Evolutionary conservation across 2,888 invertebrate genomes (phyloP), one percentile per base, ranked within the genome.

Genomic region (Lasioglossum vierecki): DNA sequence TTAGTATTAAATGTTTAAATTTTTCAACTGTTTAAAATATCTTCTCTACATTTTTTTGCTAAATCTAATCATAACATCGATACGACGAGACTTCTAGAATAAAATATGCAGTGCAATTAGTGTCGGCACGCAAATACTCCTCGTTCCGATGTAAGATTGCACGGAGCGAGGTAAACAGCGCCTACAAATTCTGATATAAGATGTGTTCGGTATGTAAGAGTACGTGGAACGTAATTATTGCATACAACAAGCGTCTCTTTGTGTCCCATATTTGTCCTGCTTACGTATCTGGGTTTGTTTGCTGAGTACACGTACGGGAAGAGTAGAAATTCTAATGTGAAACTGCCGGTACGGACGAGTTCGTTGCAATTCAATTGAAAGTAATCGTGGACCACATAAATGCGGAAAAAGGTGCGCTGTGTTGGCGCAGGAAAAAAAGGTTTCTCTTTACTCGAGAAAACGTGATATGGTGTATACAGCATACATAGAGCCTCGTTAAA

Each of bases 121-220:
- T 44, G 44, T 26, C 49, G 57, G 26, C 39, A 76, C 57, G 73
- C 57, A 82, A 77, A 83, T 74, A 82, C 77, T 60, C 44, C 49
- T 35, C 39, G 66, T 57, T 15, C 46, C 22, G 46, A 73, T 73
- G 44, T 44, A 63, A 83, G 39, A 63, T 57, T 57, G 22, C 30
- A 18, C 6, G 57, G 39, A 41, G 73, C 53, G 68, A 73, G 73
- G 76, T 46, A 57, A 77, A 15, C 46, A 39, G 22, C 44, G 53
- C 18, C 11, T n/a, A 15, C 46, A 57, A 82, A 82, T 83, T 68
- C 53, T 44, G 66, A 82, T 83, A 76, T 82, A 82, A 82, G 66
- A 73, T 39, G 22, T 41, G 71, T 46, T 46, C 26, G 41, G 30
- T 39, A 70, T 68, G 83, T 73, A 82, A 82, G 57, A n/a, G 72